Evolutionary conservation across 2,113 vertebrate genomes (phyloP).

Genomic region (Lota lota): DNA sequence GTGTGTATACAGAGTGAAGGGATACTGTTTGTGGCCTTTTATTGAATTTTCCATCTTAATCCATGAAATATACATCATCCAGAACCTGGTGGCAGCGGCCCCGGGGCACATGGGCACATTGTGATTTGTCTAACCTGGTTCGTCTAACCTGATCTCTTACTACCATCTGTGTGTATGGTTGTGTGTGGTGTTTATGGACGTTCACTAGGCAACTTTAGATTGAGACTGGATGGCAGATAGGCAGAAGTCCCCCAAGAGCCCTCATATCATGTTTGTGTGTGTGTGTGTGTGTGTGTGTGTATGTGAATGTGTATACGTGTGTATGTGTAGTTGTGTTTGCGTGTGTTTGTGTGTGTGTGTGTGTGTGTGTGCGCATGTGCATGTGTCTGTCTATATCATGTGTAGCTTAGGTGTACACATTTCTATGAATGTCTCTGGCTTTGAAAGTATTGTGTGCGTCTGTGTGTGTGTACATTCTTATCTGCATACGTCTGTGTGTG

Average conservation of each 20-base stretch:
- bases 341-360: background rate
- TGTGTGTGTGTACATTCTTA: slow-evolving; percentile 11
- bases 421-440: slow-evolving; percentile 5
- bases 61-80: slow-evolving; percentile 62
- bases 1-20: no score
- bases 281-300: background rate
- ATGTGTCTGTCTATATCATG: background rate
- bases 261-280: background rate
- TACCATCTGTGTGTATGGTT: no score
- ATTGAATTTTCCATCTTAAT: slow-evolving; percentile 65
- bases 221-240: background rate
- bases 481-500: slow-evolving; percentile 5
- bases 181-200: slow-evolving; percentile 18
- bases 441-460: slow-evolving; percentile 45
- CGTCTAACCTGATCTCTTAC: slow-evolving; percentile 49
- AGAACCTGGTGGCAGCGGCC: slow-evolving; percentile 9
- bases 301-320: background rate
- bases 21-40: slow-evolving; percentile 37
- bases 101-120: slow-evolving; percentile 26
- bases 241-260: background rate
- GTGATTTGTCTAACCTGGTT: slow-evolving; percentile 52
- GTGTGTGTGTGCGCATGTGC: slow-evolving; percentile 9
- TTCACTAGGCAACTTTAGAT: slow-evolving; percentile 6
- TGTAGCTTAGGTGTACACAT: slow-evolving; percentile 17
- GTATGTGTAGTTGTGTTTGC: background rate